Evolutionary conservation across 2,797 vertebrate genomes (phyloP).

Genomic region (Semaprochilodus insignis): DNA sequence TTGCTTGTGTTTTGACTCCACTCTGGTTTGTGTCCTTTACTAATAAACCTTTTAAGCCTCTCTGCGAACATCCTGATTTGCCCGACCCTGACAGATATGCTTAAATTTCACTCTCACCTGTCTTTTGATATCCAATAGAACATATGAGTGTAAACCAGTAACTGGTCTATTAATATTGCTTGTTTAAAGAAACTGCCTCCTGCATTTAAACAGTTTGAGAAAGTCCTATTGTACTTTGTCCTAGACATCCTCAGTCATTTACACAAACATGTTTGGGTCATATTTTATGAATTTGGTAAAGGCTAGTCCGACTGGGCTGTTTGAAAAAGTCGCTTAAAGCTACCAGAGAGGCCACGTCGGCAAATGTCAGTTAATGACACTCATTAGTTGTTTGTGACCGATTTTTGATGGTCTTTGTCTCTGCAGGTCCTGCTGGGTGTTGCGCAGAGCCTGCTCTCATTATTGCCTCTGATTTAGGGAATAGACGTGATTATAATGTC

Average conservation of each 20-base stretch:
- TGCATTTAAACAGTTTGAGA: too few relatives aligned
- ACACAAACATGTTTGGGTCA: not conserved
- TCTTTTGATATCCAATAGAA: too few relatives aligned
- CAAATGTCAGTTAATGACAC: not conserved
- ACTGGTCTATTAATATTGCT: too few relatives aligned
- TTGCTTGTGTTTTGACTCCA: too few relatives aligned
- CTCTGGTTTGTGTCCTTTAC: too few relatives aligned
- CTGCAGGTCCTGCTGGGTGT: not conserved
- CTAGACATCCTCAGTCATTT: not conserved
- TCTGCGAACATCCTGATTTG: too few relatives aligned
- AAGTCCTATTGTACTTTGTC: not conserved
- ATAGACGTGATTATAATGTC: not conserved
- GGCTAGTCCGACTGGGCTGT: not conserved
- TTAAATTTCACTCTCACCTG: too few relatives aligned
- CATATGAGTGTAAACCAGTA: too few relatives aligned
- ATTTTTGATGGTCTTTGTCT: constrained; percentile 2
- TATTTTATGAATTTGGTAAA: not conserved
- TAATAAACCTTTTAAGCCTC: too few relatives aligned
- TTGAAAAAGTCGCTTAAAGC: not conserved
- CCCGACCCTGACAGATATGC: too few relatives aligned
- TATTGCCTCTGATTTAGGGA: not conserved
- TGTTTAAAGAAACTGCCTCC: too few relatives aligned
- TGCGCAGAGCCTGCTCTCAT: not conserved
- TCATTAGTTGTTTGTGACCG: constrained; percentile 1
- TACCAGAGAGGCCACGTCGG: not conserved